Evolutionary conservation across 1,140 invertebrate species (phyloP).

Genomic region (Euwallacea similis): DNA sequence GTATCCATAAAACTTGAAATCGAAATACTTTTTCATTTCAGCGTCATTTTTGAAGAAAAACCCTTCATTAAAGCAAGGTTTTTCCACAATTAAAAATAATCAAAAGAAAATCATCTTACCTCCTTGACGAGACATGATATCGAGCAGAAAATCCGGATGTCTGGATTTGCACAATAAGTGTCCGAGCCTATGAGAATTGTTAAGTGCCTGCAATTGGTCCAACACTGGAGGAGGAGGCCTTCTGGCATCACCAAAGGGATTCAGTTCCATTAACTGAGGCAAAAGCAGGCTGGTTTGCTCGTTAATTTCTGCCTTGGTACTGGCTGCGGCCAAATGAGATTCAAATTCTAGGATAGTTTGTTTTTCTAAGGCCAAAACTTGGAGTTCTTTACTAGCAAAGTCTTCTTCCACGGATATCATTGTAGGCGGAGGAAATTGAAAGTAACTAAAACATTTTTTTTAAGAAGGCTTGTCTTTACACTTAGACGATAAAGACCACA

Average conservation of each 20-base stretch:
- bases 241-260: conserved; percentile 79
- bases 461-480: background rate
- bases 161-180: conserved; percentile 86
- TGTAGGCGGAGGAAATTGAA: conserved; percentile 76
- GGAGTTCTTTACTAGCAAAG: conserved; percentile 54
- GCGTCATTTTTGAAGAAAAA: no score
- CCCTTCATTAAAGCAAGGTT: no score
- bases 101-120: conserved; percentile 39
- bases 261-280: conserved; percentile 75
- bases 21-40: no score
- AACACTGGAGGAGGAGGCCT: conserved; percentile 76
- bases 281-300: conserved; percentile 87
- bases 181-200: conserved; percentile 79
- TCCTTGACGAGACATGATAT: conserved; percentile 88
- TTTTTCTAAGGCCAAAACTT: conserved; percentile 73
- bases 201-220: conserved; percentile 80
- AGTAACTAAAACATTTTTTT: conserved; percentile 54
- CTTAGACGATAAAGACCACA: background rate
- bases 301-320: conserved; percentile 84
- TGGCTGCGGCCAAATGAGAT: conserved; percentile 85
- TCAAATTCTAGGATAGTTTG: conserved; percentile 91
- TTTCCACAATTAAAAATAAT: no score
- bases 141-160: conserved; percentile 88
- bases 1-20: no score
- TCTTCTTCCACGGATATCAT: conserved; percentile 53